Evolutionary conservation across 2,888 invertebrate genomes (phyloP), one percentile per base, ranked within the genome.

Genomic region (Agrochola macilenta): DNA sequence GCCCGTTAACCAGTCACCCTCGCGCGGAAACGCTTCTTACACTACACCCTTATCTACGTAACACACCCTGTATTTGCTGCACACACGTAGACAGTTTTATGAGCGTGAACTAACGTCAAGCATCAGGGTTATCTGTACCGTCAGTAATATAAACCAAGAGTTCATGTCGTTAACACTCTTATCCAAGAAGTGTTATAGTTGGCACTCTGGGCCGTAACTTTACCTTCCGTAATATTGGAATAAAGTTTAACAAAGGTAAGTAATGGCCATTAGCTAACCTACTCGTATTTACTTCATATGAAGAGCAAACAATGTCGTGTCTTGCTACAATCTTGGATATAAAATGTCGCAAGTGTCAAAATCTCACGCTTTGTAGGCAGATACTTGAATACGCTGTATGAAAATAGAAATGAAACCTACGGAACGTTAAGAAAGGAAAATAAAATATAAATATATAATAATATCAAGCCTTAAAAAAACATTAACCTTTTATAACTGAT

Each of bases 1-100:
- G 81, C 46, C 83, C 89, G 82, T 88, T 76, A 88, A 83, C 79
- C 75, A 83, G 84, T 76, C 84, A 83, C 82, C 82, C 84, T 79
- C 69, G 54, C 64, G 58, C 69, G 76, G 80, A 77, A 76, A 77
- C 61, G 72, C 58, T 81, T 63, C 74, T 76, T 79, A 46, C 39
- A 11, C 43, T 46, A 65, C 76, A 75, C 81, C 65, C 79, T 83
- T 84, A 88, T 83, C 83, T 76, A 81, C 69, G 76, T 73, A 78
- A 79, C 87, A 87, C 85, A 74, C 87, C 80, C 82, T 76, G 71
- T 84, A 77, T 76, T 78, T 81, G 65, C 63, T 65, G 73, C 77
- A 75, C 69, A 78, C 79, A 73, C 71, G 66, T 72, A 71, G 46
- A 43, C 66, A 71, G 71, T 77, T 87, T 89, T 85, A 87, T 77